A percentile compares a stretch with the other conserved stretches of the same genome.
phyloP scores from a whole-genome alignment of 2,888 invertebrate genomes.

The Ceriagrion tenellum region DNA sequence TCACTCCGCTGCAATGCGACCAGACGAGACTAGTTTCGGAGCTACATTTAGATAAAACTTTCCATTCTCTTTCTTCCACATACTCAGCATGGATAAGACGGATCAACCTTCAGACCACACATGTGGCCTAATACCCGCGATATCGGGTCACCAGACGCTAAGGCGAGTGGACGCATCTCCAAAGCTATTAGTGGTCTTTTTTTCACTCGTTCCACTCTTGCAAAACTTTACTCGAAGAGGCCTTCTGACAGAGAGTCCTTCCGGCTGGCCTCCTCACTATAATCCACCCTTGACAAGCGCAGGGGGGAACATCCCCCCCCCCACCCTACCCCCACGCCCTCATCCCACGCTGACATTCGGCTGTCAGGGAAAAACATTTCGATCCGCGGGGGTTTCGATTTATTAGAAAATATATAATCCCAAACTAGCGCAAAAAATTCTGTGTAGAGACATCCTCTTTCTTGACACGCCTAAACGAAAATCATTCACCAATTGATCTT shows the following conservation, averaged over 20 bases:
- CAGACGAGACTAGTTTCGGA: background rate
- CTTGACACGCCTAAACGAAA: background rate
- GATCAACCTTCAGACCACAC: constrained; percentile 38
- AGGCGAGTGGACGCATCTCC: constrained; percentile 46
- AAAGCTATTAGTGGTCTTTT: constrained; percentile 30
- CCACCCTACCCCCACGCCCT: background rate
- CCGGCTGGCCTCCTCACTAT: too few species aligned
- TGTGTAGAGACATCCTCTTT: background rate
- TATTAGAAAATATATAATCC: background rate
- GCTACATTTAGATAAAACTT: background rate
- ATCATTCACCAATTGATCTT: background rate
- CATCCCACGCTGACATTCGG: background rate
- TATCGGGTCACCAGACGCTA: constrained; percentile 26
- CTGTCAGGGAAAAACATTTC: background rate
- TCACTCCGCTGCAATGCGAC: too few species aligned
- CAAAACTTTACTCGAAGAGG: background rate
- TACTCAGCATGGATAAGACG: too few species aligned
- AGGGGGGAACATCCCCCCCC: background rate
- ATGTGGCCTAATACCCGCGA: constrained; percentile 46
- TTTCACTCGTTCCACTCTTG: constrained; percentile 44
- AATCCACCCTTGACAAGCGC: background rate
- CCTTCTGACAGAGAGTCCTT: too few species aligned
- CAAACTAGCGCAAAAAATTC: background rate
- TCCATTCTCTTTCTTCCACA: background rate
- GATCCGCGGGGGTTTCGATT: background rate